phyloP scores from a whole-genome alignment of 2,797 vertebrate genomes.

The Heterohyrax brucei region DNA sequence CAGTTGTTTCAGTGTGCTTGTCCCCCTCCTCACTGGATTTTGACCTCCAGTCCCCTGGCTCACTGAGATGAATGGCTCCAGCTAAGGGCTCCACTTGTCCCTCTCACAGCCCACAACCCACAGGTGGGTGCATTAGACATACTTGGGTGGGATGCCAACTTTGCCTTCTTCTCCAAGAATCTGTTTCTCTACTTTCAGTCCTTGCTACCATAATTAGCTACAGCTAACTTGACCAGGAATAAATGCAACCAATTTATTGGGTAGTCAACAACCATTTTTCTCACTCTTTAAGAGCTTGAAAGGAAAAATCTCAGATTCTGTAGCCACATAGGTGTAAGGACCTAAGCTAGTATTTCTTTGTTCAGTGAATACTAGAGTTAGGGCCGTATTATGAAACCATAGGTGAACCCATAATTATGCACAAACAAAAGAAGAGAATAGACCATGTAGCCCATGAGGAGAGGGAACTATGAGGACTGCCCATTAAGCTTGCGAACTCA shows the following conservation, averaged over 20 bases:
- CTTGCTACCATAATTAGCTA: not conserved
- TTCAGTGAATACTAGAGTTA: not conserved
- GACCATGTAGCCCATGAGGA: not conserved
- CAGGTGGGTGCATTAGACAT: fast-evolving
- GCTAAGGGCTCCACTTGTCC: too few species aligned
- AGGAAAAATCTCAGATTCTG: conserved; percentile 8
- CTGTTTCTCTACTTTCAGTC: not conserved
- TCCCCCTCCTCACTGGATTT: not conserved
- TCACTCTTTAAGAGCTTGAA: not conserved
- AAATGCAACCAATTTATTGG: not conserved
- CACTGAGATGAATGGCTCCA: not conserved
- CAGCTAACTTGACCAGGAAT: not conserved
- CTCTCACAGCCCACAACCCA: not conserved
- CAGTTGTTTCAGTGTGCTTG: not conserved
- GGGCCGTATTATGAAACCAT: not conserved
- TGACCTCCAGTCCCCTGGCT: not conserved
- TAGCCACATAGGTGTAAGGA: not conserved
- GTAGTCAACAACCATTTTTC: not conserved
- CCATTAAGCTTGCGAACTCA: too few species aligned
- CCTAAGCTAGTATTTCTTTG: not conserved
- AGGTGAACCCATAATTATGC: not conserved
- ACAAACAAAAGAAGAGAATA: not conserved
- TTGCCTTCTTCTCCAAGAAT: not conserved
- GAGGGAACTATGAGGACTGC: fast-evolving
- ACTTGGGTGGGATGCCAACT: fast-evolving